Evolutionary conservation across 2,888 invertebrate genomes (phyloP).

Genomic region (Cryptosula pallasiana): DNA sequence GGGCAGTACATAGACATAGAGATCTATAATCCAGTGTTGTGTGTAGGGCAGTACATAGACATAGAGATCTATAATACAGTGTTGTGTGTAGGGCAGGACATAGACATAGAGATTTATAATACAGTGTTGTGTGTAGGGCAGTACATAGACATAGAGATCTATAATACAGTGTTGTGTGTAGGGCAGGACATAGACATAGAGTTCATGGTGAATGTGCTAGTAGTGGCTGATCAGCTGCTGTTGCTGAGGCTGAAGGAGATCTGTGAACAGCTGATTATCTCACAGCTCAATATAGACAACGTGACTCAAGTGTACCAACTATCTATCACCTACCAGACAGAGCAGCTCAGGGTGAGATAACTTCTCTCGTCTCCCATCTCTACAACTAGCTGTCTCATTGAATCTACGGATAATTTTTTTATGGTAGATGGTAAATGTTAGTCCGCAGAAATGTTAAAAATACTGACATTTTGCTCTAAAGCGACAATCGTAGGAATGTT

Average conservation of each 20-base stretch:
- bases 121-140: too few species aligned
- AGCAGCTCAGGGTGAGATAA: not conserved
- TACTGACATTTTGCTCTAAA: too few species aligned
- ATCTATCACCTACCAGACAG: not conserved
- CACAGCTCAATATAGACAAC: slow-evolving; percentile 45
- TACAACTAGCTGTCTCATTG: not conserved
- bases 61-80: too few species aligned
- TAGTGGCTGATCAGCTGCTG: slow-evolving; percentile 75
- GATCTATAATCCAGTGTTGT: too few species aligned
- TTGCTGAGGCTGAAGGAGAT: slow-evolving; percentile 66
- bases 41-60: too few species aligned
- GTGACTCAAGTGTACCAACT: slow-evolving; percentile 14
- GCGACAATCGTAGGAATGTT: too few species aligned
- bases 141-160: too few species aligned
- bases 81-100: too few species aligned
- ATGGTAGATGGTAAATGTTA: not conserved
- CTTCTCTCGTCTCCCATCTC: not conserved
- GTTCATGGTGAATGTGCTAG: slow-evolving; percentile 68
- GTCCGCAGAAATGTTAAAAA: too few species aligned
- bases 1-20: too few species aligned
- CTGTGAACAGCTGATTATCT: slow-evolving; percentile 65
- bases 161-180: not conserved
- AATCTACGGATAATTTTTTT: too few species aligned
- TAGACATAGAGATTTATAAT: too few species aligned
- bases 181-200: slow-evolving; percentile 59